Percentiles rank a stretch among this genome's conserved stretches.
Conservation (phyloP, 2,113 vertebrate species). For the Butorides virescens region DNA sequence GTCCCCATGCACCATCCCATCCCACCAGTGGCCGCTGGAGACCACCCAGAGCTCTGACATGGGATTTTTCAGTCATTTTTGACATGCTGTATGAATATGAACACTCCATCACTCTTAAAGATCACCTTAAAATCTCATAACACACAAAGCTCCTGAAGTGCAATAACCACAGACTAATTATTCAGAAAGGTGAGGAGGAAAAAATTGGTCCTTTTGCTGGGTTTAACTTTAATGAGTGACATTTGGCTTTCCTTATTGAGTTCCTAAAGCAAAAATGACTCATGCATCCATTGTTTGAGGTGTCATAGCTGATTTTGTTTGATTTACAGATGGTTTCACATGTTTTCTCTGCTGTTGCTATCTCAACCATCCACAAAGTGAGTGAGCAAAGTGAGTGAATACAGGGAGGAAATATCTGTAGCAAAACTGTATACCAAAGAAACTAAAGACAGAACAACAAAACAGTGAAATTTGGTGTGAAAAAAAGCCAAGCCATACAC, state of each 20-base stretch:
- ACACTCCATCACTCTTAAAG: background rate
- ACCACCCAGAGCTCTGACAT: background rate
- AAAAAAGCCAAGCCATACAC: background rate
- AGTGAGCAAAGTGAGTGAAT: background rate
- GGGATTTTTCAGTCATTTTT: background rate
- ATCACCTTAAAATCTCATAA: background rate
- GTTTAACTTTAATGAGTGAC: background rate
- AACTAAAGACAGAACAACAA: background rate
- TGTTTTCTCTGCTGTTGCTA: background rate
- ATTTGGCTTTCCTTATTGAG: background rate
- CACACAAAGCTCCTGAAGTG: background rate
- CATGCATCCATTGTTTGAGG: accelerated
- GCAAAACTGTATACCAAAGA: background rate
- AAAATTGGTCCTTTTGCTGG: accelerated
- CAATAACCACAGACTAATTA: background rate
- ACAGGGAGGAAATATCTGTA: background rate
- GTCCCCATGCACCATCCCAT: background rate
- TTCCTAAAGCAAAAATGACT: background rate
- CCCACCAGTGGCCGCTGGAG: background rate
- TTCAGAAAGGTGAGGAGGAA: background rate
- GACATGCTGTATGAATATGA: background rate
- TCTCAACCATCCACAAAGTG: background rate
- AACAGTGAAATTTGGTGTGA: accelerated
- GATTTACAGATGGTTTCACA: background rate
- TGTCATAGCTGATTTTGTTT: background rate